Evolutionary conservation across 2,888 invertebrate species (phyloP).

Genomic region (Stegophylla sp.): DNA sequence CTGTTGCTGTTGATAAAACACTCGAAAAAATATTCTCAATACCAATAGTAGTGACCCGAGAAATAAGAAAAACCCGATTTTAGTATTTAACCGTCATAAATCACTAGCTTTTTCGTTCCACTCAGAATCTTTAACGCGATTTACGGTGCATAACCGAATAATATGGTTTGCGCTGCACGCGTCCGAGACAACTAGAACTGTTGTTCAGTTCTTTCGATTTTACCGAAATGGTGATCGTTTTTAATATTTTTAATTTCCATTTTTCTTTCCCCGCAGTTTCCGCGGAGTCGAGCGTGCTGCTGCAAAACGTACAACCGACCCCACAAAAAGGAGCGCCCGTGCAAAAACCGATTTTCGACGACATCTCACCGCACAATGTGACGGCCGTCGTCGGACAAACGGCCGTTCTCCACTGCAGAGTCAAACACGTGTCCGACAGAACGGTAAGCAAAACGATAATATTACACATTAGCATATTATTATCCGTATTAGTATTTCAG

Average conservation of each 20-base stretch:
- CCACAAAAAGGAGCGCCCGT: conserved; percentile 23
- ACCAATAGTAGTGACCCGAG: too few relatives aligned
- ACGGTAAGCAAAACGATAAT: conserved; percentile 82
- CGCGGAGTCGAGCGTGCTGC: conserved; percentile 22
- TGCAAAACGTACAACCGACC: conserved; percentile 44
- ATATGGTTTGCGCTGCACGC: too few relatives aligned
- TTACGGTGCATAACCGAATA: too few relatives aligned
- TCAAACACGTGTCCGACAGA: conserved; percentile 85
- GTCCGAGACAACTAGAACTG: too few relatives aligned
- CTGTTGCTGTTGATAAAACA: too few relatives aligned
- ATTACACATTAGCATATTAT: not conserved
- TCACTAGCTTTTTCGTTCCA: too few relatives aligned
- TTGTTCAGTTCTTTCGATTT: not conserved
- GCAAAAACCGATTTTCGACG: conserved; percentile 79
- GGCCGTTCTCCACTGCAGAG: conserved; percentile 79
- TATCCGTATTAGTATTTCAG: not conserved
- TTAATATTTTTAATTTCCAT: too few relatives aligned
- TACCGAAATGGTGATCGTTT: not conserved
- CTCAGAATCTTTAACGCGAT: too few relatives aligned
- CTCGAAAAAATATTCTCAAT: too few relatives aligned
- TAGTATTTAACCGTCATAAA: too few relatives aligned
- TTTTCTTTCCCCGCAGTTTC: conserved; percentile 36
- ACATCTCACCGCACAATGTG: conserved; percentile 81
- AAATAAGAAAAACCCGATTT: too few relatives aligned
- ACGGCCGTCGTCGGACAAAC: conserved; percentile 85